These are phyloP conservation scores for Drosophila anceps DNA, from an alignment of 2,888 invertebrate genomes.

Conservation along the genomic window DNA sequence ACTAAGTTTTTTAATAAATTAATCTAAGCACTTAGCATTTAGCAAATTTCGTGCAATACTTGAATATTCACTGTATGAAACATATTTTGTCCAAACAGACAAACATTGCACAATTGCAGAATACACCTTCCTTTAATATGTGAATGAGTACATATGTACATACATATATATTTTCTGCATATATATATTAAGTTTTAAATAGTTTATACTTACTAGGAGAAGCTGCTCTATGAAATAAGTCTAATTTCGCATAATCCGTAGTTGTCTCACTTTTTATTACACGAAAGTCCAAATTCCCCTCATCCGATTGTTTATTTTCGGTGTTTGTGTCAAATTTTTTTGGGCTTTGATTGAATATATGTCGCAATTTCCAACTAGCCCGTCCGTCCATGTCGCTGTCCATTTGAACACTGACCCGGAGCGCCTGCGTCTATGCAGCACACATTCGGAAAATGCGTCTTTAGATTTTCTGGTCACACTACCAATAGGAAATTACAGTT, in stretches of 20 bases:
- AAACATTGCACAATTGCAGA: background rate
- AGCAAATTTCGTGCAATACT: too few species aligned
- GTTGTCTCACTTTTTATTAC: constrained; percentile 35
- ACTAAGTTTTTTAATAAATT: too few species aligned
- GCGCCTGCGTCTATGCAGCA: constrained; percentile 16
- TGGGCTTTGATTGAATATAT: constrained; percentile 23
- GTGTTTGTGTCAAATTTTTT: constrained; percentile 3
- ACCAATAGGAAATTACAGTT: constrained; percentile 46
- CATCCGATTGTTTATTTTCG: constrained; percentile 24
- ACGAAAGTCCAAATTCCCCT: constrained; percentile 31
- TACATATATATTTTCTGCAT: background rate
- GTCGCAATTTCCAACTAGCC: constrained; percentile 43
- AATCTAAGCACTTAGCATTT: too few species aligned
- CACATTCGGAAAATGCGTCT: background rate
- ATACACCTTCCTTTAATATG: background rate
- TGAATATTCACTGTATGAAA: too few species aligned
- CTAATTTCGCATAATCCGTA: constrained; percentile 57
- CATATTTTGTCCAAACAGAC: background rate
- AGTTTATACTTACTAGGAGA: constrained; percentile 82
- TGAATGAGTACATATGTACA: background rate
- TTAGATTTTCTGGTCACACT: constrained; percentile 39
- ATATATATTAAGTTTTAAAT: background rate
- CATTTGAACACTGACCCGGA: constrained; percentile 46
- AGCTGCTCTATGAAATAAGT: constrained; percentile 86
- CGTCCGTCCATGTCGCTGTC: constrained; percentile 64